Evolutionary conservation across 2,797 vertebrate species (phyloP).

Genomic region (Darevskia mixta): DNA sequence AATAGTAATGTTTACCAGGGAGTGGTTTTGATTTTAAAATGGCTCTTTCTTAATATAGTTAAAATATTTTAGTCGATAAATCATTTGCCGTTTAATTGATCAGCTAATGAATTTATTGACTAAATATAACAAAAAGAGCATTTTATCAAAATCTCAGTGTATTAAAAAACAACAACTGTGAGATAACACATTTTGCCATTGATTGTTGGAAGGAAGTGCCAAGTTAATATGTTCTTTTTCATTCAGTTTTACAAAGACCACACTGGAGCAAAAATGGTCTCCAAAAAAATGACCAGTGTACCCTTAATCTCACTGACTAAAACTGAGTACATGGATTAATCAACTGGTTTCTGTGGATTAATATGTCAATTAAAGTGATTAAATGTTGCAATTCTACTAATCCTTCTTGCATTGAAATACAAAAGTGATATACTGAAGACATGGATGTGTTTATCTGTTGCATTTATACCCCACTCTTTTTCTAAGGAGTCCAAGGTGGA

Average conservation of each 20-base stretch:
- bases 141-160: neutral
- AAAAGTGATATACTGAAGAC: neutral
- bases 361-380: neutral
- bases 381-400: neutral
- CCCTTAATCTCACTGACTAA: neutral
- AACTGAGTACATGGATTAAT: neutral
- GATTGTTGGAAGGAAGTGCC: neutral
- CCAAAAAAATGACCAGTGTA: neutral
- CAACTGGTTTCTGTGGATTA: neutral
- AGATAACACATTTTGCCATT: neutral
- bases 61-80: neutral
- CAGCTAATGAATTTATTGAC: neutral
- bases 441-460: neutral
- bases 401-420: neutral
- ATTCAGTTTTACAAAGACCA: neutral
- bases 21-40: neutral
- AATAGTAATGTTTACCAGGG: neutral
- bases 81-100: neutral
- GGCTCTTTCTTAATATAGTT: neutral
- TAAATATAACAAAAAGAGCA: neutral
- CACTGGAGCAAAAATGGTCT: neutral
- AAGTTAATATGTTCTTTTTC: neutral
- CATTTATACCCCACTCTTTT: too few relatives aligned
- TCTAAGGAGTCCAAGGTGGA: too few relatives aligned
- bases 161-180: neutral